Conservation (phyloP, 2,797 vertebrate genomes). For the Dendrocincla tyrannina region DNA sequence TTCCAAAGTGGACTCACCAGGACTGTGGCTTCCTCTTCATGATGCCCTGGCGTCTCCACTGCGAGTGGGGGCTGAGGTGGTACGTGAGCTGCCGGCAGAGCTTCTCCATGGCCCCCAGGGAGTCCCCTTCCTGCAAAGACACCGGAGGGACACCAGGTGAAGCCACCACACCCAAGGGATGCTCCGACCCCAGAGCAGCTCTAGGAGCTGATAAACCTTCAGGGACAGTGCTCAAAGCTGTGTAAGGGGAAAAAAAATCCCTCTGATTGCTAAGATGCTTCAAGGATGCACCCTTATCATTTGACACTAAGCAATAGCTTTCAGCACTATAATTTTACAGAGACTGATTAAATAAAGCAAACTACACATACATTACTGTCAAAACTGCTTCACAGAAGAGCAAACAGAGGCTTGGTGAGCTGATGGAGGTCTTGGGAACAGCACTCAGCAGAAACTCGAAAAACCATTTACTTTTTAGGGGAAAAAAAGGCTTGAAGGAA, state of each 20-base stretch:
- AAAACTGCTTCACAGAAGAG: not conserved
- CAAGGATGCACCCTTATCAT: rapidly evolving
- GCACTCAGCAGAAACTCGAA: not conserved
- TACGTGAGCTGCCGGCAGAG: conserved; percentile 97
- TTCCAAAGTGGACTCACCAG: conserved; percentile 81
- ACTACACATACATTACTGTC: not conserved
- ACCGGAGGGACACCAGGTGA: not conserved
- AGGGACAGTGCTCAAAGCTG: not conserved
- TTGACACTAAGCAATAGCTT: rapidly evolving
- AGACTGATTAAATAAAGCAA: not conserved
- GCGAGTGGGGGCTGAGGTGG: conserved; percentile 97
- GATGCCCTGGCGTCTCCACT: conserved; percentile 91
- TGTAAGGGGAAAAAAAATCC: not conserved
- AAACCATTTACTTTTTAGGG: rapidly evolving
- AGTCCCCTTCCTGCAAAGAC: conserved; percentile 86
- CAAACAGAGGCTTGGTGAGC: not conserved
- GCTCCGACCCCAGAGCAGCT: rapidly evolving
- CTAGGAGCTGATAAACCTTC: not conserved
- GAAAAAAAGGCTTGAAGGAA: not conserved
- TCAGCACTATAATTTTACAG: not conserved
- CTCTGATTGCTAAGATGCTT: not conserved
- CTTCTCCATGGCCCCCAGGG: conserved; percentile 94
- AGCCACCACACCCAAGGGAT: rapidly evolving
- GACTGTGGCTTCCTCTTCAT: conserved; percentile 95
- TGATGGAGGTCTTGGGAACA: not conserved